Evolutionary conservation across 2,888 invertebrate genomes (phyloP), one percentile per base, ranked within the genome.

Genomic region (Drosophila paramelanica): DNA sequence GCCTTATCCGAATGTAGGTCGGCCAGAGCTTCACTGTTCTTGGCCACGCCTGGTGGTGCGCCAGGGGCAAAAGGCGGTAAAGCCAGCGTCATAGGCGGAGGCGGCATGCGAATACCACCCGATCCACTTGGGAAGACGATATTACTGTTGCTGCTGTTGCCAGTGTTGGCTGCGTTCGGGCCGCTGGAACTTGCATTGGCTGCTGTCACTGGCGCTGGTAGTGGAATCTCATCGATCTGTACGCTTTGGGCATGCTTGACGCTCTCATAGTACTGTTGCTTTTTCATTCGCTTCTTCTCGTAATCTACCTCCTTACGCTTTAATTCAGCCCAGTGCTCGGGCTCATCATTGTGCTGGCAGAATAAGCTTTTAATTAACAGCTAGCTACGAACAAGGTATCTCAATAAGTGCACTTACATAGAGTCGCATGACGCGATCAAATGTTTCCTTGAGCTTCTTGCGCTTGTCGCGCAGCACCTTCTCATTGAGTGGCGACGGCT

Each of bases 401-500:
- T 5, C 11, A 17, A 13, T 11, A 23, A 25, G 14, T 13, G 8
- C 0, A 96, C 96, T 96, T 95, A 98, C 98, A 96, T 98, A 98
- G 94, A 98, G 96, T 93, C 97, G 96, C 91, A 98, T 94, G 39
- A 99, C 98, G 89, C 98, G 94, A 81, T 98, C 98, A 92, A 98
- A 95, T 2, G 99, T 99, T 92, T 99, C 99, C 92, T 96, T 95
- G 39, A 99, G 93, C 92, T 99, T 99, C 92, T 98, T 98, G 71
- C 99, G 93, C 93, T 99, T 99, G 89, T 99, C 99, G 92, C 98
- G 97, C 51, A 99, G 93, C 1, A 99, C 99, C 93, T 98, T 98
- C 91, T 99, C 98, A 93, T 98, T 99, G 4, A 99, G 93, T 0
- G 98, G 97, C 23, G 98, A 98, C 27, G 98, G 97, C 91, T 98